These are phyloP conservation scores for Laspeyria flexula DNA, from an alignment of 2,888 invertebrate species.

Conservation along the genomic window DNA sequence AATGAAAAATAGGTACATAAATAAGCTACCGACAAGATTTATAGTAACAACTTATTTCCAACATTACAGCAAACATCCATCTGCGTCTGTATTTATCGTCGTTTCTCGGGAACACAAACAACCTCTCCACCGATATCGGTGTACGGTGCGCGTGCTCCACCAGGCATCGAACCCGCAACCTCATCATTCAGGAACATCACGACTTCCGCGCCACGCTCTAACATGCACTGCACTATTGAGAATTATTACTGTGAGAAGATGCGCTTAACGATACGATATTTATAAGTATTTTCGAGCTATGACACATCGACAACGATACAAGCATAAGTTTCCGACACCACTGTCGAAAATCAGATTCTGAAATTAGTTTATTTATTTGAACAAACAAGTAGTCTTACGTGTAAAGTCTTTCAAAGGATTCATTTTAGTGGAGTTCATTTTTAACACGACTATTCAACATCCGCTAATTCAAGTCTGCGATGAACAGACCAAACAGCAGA, in stretches of 20 bases:
- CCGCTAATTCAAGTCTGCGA: no score
- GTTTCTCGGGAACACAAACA: conserved; percentile 23
- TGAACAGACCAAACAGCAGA: not conserved
- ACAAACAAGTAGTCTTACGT: no score
- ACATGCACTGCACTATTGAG: conserved; percentile 6
- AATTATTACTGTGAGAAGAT: not conserved
- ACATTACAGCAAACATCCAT: conserved; percentile 5
- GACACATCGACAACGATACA: no score
- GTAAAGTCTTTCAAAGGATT: no score
- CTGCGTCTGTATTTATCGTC: conserved; percentile 32
- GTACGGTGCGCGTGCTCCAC: conserved; percentile 19
- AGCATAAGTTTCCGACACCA: no score
- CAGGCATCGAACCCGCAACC: conserved; percentile 34
- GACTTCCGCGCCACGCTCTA: conserved; percentile 27
- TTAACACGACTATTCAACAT: no score
- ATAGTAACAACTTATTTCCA: no score
- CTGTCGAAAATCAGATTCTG: no score
- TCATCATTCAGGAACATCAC: conserved; percentile 39
- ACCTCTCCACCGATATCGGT: conserved; percentile 11
- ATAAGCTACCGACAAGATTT: no score
- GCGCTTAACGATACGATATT: not conserved
- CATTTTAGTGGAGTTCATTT: no score
- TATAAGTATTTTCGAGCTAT: no score
- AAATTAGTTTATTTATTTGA: no score
- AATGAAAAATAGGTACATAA: not conserved